Base-by-base conservation (phyloP, 2,888 invertebrate species). In the Heliconius sara region DNA sequence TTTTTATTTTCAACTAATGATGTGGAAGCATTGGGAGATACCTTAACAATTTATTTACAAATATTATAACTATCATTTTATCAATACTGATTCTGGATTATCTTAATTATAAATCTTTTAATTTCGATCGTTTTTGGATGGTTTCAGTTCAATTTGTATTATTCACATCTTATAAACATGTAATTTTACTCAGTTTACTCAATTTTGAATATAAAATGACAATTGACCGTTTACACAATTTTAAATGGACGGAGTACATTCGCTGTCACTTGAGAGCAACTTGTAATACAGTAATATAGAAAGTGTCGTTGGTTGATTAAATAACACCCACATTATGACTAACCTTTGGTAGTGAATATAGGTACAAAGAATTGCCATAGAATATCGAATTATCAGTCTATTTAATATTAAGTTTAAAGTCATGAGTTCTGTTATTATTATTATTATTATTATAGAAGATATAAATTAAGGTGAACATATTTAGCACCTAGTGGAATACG, bases 261-360 rank as follows among this genome's bases (percentile, higher is more conserved):
- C 91, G 92, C 88, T 91, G 91, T 87, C 87, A 85, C 85, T 85
- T 84, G 25, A 86, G 85, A 74, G 81, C 66, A 78, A 76, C 65
- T 79, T 78, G 76, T 73, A 63, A 25, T 77, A 76, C 68, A 79
- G 71, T 74, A 70, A 71, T 66, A 74, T 19, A 75, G 77, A 77
- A 52, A 78, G 75, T 77, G 70, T 79, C 70, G 66, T 78, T 76
- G 77, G 73, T 66, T 78, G 75, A 73, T 79, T 81, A 78, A 83
- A 83, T 83, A 86, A 83, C 83, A 85, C 80, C 79, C 82, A 83
- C 79, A 83, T 90, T 86, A 90, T 86, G 85, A 89, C 91, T 93
- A 92, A 91, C 89, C 94, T 94, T 94, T 94, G 94, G 94, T 91
- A 92, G 91, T 91, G 89, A 84, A 87, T 87, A 86, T 89, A 93